phyloP scores from a whole-genome alignment of 2,888 invertebrate genomes.

The Sympetrum striolatum region DNA sequence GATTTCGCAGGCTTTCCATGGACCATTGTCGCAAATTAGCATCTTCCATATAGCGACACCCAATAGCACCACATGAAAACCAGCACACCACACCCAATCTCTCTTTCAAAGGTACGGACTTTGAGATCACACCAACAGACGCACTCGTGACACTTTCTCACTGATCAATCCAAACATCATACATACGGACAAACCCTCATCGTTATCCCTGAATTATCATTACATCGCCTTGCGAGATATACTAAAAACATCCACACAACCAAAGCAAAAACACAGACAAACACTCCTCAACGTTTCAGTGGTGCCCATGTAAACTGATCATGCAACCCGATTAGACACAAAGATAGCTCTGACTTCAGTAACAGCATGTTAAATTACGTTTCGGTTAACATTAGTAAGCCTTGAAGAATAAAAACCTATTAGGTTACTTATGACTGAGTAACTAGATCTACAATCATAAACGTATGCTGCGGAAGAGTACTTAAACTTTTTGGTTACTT shows the following conservation, averaged over 20 bases:
- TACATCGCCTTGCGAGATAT: not conserved
- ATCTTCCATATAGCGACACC: not conserved
- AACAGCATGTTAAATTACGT: too few relatives aligned
- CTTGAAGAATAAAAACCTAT: too few relatives aligned
- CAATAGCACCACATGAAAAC: not conserved
- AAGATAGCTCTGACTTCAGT: not conserved
- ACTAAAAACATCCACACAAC: not conserved
- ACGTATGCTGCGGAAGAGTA: too few relatives aligned
- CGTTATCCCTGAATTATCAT: not conserved
- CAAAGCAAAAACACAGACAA: not conserved
- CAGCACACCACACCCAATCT: constrained; percentile 25
- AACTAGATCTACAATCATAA: too few relatives aligned
- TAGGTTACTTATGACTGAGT: too few relatives aligned
- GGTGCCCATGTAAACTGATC: not conserved
- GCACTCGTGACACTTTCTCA: not conserved
- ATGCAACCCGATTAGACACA: not conserved
- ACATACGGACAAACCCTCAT: not conserved
- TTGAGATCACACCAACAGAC: constrained; percentile 4
- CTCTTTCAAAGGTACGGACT: constrained; percentile 18
- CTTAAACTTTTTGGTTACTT: too few relatives aligned
- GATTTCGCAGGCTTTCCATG: constrained; percentile 30
- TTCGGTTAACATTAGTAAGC: too few relatives aligned
- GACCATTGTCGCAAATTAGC: not conserved
- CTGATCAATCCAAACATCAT: not conserved
- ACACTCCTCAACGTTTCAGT: not conserved